phyloP scores from a whole-genome alignment of 2,797 vertebrate species.

The Halcyon smyrnensis region DNA sequence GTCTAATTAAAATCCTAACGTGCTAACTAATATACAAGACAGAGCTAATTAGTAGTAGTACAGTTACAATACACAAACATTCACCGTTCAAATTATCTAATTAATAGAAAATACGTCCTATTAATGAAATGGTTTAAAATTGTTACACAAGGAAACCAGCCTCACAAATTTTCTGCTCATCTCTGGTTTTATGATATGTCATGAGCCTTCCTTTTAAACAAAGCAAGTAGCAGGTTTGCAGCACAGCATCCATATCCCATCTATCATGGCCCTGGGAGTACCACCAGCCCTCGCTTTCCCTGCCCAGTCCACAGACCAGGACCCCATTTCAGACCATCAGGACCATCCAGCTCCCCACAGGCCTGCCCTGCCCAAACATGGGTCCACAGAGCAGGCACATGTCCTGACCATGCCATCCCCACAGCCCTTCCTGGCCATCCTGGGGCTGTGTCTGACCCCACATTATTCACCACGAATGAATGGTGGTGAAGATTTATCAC shows the following conservation, averaged over 20 bases:
- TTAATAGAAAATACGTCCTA: background rate
- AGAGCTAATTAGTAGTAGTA: background rate
- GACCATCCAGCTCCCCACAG: background rate
- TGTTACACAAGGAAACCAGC: background rate
- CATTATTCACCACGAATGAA: accelerated
- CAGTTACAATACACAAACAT: background rate
- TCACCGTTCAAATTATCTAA: background rate
- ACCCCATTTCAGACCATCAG: background rate
- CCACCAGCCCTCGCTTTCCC: background rate
- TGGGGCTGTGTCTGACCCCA: background rate
- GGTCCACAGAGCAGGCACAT: background rate
- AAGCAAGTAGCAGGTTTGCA: background rate
- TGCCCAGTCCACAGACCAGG: background rate
- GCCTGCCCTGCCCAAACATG: background rate
- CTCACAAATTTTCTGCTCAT: background rate
- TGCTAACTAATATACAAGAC: background rate
- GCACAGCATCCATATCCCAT: too few relatives aligned
- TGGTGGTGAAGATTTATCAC: background rate
- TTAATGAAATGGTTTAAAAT: background rate
- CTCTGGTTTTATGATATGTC: accelerated
- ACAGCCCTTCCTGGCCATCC: background rate
- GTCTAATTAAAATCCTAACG: background rate
- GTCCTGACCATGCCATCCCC: background rate
- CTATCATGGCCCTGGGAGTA: background rate
- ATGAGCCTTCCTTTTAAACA: background rate